Conservation (phyloP, 2,113 vertebrate species). For the Dasyornis broadbenti region DNA sequence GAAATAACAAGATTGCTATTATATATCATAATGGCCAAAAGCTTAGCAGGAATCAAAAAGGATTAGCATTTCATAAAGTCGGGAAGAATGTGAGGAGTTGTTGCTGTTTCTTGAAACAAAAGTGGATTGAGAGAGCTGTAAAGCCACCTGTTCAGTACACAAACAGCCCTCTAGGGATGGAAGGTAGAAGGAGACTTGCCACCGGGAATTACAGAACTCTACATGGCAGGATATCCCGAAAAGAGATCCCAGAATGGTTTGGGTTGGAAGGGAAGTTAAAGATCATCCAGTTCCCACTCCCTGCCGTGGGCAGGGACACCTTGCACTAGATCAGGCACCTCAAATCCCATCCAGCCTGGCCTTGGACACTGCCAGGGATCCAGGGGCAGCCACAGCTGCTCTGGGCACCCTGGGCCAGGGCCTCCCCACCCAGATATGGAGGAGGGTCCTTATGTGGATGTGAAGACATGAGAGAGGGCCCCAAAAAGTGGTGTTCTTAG, state of each 20-base stretch:
- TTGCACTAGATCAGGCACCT: accelerated
- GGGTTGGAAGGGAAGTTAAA: neutral
- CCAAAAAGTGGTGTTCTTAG: neutral
- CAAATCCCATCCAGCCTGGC: accelerated
- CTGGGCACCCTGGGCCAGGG: neutral
- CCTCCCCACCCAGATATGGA: neutral
- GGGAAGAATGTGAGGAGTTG: neutral
- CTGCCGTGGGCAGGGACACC: neutral
- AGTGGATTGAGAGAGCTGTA: neutral
- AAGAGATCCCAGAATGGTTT: neutral
- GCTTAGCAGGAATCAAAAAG: neutral
- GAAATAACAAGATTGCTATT: neutral
- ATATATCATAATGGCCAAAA: neutral
- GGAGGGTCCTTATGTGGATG: too few relatives aligned
- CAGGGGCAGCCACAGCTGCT: neutral
- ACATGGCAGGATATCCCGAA: neutral
- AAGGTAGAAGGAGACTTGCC: neutral
- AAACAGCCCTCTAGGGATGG: neutral
- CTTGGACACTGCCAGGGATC: neutral
- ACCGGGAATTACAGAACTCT: neutral
- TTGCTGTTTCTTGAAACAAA: neutral
- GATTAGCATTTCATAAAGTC: neutral
- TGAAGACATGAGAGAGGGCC: neutral
- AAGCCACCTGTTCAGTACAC: neutral
- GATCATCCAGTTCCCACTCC: accelerated